A percentile compares a stretch with the other conserved stretches of the same genome.
Conservation (phyloP, 2,888 invertebrate species). For the Eilema depressum region DNA sequence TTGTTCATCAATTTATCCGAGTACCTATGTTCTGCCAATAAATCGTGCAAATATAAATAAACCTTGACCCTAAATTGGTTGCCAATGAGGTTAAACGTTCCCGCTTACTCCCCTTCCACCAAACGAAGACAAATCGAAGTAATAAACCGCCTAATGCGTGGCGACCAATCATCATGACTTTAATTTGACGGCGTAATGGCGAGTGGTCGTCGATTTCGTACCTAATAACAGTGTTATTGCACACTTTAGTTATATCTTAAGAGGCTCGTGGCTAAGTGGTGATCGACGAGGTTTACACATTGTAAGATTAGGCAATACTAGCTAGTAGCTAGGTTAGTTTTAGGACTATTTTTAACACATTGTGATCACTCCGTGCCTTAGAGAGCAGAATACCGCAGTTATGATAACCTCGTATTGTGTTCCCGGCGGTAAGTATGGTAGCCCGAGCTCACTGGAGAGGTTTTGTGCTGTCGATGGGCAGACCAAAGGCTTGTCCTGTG, state of each 20-base stretch:
- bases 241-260: slow-evolving; percentile 33
- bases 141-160: slow-evolving; percentile 27
- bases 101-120: neutral
- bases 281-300: neutral
- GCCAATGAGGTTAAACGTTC: slow-evolving; percentile 6
- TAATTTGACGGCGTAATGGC: slow-evolving; percentile 26
- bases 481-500: too few species aligned
- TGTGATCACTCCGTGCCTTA: neutral
- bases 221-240: slow-evolving; percentile 31
- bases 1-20: too few species aligned
- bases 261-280: neutral
- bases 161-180: slow-evolving; percentile 39
- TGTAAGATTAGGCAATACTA: too few species aligned
- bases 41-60: neutral
- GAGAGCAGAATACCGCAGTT: too few species aligned
- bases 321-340: too few species aligned
- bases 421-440: too few species aligned
- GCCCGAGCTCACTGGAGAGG: too few species aligned
- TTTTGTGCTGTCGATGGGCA: too few species aligned
- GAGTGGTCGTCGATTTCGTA: slow-evolving; percentile 20
- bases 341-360: too few species aligned
- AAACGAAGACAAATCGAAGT: slow-evolving; percentile 37
- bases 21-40: neutral
- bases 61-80: slow-evolving; percentile 12
- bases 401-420: too few species aligned